A percentile compares a stretch with the other conserved stretches of the same genome.
Evolutionary conservation across 2,113 vertebrate species (phyloP).

Genomic region (Lonchura striata): DNA sequence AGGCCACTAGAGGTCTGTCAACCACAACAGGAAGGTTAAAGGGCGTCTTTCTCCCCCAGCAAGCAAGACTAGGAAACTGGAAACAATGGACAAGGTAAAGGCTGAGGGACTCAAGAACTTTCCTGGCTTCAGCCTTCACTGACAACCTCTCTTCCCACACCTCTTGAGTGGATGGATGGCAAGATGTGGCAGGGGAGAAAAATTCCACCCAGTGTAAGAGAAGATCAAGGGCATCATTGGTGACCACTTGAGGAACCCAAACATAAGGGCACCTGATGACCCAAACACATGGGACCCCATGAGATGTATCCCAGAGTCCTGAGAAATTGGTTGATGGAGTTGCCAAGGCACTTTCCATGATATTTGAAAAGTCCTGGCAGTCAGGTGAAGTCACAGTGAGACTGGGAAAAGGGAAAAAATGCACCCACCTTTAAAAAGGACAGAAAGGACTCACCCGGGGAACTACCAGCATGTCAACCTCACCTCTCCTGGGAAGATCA

Average conservation of each 20-base stretch:
- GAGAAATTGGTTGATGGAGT: not conserved
- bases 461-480: not conserved
- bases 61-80: not conserved
- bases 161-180: fast-evolving
- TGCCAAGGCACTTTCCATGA: not conserved
- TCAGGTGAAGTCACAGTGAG: not conserved
- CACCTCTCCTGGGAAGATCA: not conserved
- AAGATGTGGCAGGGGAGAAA: not conserved
- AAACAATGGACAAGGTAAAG: not conserved
- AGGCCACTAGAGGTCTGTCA: fast-evolving
- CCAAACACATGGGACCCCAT: not conserved
- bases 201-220: not conserved
- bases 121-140: not conserved
- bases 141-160: not conserved
- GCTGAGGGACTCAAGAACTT: not conserved
- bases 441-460: not conserved
- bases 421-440: not conserved
- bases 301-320: not conserved
- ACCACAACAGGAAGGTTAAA: not conserved
- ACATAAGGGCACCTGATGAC: not conserved
- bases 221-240: not conserved
- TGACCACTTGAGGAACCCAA: not conserved
- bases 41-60: too few species aligned
- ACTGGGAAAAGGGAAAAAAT: not conserved
- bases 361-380: not conserved